Evolutionary conservation across 2,113 vertebrate species (phyloP).

Genomic region (Cebus imitator): DNA sequence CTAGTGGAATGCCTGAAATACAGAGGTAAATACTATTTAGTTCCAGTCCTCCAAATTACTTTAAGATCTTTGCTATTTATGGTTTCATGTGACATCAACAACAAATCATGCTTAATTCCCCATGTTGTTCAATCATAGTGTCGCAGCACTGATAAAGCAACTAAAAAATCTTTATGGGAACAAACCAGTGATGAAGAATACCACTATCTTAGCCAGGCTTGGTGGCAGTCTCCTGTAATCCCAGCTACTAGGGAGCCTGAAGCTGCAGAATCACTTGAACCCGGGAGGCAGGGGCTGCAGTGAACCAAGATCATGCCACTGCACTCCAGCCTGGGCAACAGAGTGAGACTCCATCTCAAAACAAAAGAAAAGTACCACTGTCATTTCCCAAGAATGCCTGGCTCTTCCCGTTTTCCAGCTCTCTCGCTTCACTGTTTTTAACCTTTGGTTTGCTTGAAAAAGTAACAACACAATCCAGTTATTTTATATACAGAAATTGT

Average conservation of each 20-base stretch:
- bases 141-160: neutral
- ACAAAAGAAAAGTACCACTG: too few species aligned
- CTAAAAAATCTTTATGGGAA: neutral
- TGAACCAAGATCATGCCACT: too few species aligned
- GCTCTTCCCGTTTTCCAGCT: neutral
- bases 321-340: too few species aligned
- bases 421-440: neutral
- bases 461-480: neutral
- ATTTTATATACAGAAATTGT: neutral
- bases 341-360: too few species aligned
- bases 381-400: neutral
- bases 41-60: neutral
- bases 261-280: too few species aligned
- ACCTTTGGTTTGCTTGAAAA: neutral
- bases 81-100: neutral
- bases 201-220: too few species aligned
- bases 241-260: too few species aligned
- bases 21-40: neutral
- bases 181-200: neutral
- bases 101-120: neutral
- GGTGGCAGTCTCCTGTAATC: too few species aligned
- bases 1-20: neutral
- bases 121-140: neutral
- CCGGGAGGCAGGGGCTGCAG: too few species aligned
- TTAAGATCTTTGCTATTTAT: neutral